phyloP scores from a whole-genome alignment of 2,888 invertebrate genomes.

The Machimus rusticus region DNA sequence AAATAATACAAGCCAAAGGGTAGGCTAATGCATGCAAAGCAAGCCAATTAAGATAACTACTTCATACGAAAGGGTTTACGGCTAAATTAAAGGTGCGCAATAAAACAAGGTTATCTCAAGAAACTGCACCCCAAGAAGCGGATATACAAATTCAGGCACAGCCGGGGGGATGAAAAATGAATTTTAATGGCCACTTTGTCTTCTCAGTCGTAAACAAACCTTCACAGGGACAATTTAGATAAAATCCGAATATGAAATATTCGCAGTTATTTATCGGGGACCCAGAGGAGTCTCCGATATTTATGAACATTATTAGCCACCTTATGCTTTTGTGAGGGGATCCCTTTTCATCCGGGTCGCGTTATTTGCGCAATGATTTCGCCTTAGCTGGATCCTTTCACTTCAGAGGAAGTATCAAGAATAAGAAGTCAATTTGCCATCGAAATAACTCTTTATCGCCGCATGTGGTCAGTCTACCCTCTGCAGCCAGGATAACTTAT shows the following conservation, averaged over 20 bases:
- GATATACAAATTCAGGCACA: slow-evolving; percentile 38
- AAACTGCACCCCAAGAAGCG: slow-evolving; percentile 41
- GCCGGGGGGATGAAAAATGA: slow-evolving; percentile 44
- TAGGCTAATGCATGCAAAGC: background rate
- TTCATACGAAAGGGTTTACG: slow-evolving; percentile 31
- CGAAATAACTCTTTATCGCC: slow-evolving; percentile 28
- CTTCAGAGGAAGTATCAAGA: background rate
- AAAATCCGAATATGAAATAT: slow-evolving; percentile 45
- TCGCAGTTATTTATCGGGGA: slow-evolving; percentile 44
- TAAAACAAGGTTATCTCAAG: slow-evolving; percentile 45
- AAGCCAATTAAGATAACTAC: slow-evolving; percentile 46
- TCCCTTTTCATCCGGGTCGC: background rate
- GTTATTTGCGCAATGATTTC: background rate
- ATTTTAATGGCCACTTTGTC: slow-evolving; percentile 49
- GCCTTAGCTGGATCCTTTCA: background rate
- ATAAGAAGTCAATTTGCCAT: slow-evolving; percentile 30
- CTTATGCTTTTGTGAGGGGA: background rate
- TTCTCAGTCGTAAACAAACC: slow-evolving; percentile 47
- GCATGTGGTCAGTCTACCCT: background rate
- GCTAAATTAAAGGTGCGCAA: slow-evolving; percentile 37
- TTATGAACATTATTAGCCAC: slow-evolving; percentile 18
- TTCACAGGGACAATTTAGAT: slow-evolving; percentile 48
- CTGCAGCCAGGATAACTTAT: slow-evolving; percentile 11
- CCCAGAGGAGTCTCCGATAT: background rate
- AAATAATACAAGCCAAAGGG: background rate